Conservation (phyloP, 2,888 invertebrate species). For the Agrochola litura region DNA sequence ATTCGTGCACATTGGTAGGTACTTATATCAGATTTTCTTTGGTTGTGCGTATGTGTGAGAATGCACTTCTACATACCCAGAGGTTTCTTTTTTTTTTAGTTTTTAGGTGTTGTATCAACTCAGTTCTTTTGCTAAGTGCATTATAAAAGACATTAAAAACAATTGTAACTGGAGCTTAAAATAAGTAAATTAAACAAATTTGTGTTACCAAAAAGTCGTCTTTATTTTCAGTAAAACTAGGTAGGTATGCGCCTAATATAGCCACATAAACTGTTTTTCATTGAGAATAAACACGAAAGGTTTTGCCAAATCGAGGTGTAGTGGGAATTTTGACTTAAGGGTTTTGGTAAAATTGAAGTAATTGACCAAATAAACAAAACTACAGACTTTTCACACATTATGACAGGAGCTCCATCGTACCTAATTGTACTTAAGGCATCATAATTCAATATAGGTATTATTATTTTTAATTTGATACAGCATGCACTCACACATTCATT, state of each 20-base stretch:
- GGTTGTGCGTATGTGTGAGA: background rate
- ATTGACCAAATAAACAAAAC: background rate
- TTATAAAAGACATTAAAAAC: background rate
- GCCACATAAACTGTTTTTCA: background rate
- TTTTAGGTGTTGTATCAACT: background rate
- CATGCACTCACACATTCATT: background rate
- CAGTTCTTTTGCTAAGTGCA: background rate
- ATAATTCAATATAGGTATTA: background rate
- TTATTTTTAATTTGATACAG: background rate
- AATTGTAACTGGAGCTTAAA: background rate
- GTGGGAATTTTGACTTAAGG: background rate
- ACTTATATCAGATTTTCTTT: background rate
- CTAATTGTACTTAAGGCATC: background rate
- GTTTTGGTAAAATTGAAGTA: background rate
- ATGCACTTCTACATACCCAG: background rate
- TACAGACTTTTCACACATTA: background rate
- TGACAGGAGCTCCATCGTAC: background rate
- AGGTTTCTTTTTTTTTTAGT: background rate
- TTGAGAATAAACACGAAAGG: background rate
- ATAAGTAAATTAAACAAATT: background rate
- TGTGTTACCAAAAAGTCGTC: background rate
- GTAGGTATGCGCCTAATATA: background rate
- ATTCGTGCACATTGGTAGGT: background rate
- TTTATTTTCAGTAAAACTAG: slow-evolving; percentile 2
- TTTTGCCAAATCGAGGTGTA: background rate